phyloP scores from a whole-genome alignment of 2,888 invertebrate species.

The Ormia ochracea region DNA sequence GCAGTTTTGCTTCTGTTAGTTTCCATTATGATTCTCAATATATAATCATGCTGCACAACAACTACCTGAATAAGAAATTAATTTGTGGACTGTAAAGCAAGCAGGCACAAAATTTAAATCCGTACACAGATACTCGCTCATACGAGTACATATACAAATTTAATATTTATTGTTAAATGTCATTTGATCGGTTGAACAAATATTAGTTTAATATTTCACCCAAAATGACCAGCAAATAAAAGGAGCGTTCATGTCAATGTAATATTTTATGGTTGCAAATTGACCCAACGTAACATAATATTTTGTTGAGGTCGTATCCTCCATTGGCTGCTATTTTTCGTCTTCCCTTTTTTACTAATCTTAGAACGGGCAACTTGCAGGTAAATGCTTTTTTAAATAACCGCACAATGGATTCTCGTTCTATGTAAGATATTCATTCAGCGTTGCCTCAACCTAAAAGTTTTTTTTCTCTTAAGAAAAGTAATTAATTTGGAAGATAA shows the following conservation, averaged over 20 bases:
- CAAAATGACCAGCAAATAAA: conserved; percentile 1
- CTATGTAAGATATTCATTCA: too few relatives aligned
- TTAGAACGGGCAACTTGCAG: neutral
- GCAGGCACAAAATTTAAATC: neutral
- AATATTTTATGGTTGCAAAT: conserved; percentile 47
- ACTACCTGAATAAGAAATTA: conserved; percentile 3
- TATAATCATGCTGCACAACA: neutral
- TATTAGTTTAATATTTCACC: conserved; percentile 37
- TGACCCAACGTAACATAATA: conserved; percentile 49
- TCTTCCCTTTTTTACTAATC: neutral
- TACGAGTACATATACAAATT: conserved; percentile 37
- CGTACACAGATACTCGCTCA: too few relatives aligned
- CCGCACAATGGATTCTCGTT: conserved; percentile 7
- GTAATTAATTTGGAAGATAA: too few relatives aligned
- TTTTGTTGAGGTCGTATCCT: conserved; percentile 16
- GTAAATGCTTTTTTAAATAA: conserved; percentile 20
- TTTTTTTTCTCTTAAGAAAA: too few relatives aligned
- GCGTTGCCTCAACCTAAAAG: too few relatives aligned
- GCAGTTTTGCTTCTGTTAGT: neutral
- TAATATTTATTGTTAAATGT: conserved; percentile 48
- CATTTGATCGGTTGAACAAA: conserved; percentile 29
- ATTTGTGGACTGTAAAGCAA: conserved; percentile 2
- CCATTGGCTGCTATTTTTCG: neutral
- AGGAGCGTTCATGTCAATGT: conserved; percentile 14
- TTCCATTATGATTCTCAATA: neutral